Percentiles rank a stretch among this genome's conserved stretches.
Evolutionary conservation across 2,797 vertebrate genomes (phyloP).

Genomic region (Lepus oiostolus): DNA sequence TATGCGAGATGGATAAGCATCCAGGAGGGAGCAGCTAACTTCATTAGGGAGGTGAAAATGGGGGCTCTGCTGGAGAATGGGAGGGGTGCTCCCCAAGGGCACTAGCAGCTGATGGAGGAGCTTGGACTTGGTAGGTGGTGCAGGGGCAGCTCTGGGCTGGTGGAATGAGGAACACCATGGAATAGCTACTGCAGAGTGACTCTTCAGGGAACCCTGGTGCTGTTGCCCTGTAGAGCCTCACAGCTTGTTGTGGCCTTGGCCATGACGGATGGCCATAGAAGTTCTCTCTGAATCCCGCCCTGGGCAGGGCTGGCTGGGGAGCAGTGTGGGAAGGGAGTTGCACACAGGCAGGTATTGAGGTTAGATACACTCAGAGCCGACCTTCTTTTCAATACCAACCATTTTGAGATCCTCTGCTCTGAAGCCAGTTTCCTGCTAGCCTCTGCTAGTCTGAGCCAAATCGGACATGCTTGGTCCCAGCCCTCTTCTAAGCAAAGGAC

Average conservation of each 20-base stretch:
- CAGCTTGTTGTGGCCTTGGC: conserved; percentile 2
- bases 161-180: neutral
- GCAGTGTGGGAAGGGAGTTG: rapidly evolving
- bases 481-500: neutral
- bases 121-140: neutral
- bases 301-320: neutral
- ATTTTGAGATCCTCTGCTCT: neutral
- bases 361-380: neutral
- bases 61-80: neutral
- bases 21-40: conserved; percentile 65
- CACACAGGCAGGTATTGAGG: neutral
- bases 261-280: neutral
- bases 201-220: neutral
- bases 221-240: neutral
- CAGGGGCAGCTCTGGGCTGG: neutral
- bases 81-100: neutral
- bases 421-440: neutral
- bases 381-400: neutral
- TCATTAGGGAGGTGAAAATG: conserved; percentile 48
- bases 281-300: neutral
- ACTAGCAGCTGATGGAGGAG: rapidly evolving
- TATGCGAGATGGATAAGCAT: conserved; percentile 81
- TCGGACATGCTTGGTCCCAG: neutral
- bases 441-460: neutral
- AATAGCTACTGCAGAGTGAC: neutral